These are phyloP conservation scores for Pammene aurita DNA, from an alignment of 2,888 invertebrate genomes.

Conservation along the genomic window DNA sequence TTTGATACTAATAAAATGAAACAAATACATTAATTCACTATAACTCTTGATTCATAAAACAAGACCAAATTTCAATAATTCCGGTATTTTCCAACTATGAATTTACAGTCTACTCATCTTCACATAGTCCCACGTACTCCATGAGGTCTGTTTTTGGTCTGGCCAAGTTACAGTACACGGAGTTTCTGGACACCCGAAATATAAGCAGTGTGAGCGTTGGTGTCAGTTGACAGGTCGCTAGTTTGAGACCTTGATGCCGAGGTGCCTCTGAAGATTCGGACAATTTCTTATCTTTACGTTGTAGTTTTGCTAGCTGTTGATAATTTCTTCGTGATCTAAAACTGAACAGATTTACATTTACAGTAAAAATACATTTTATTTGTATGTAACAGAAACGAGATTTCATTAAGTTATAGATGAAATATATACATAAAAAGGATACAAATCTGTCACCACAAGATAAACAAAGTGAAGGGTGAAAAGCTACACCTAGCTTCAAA, in stretches of 20 bases:
- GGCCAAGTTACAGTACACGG: conserved; percentile 66
- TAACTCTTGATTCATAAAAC: too few species aligned
- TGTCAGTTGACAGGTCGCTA: conserved; percentile 60
- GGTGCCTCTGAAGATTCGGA: conserved; percentile 34
- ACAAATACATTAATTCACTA: too few species aligned
- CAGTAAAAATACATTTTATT: too few species aligned
- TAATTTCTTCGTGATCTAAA: conserved; percentile 11
- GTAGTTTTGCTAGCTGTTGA: conserved; percentile 47
- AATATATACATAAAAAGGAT: too few species aligned
- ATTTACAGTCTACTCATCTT: conserved; percentile 42
- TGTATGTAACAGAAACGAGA: too few species aligned
- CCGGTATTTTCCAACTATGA: too few species aligned
- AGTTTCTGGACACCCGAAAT: conserved; percentile 70
- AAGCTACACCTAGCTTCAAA: too few species aligned
- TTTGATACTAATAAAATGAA: too few species aligned
- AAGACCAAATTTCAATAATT: too few species aligned
- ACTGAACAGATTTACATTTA: neutral
- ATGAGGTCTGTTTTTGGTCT: conserved; percentile 60
- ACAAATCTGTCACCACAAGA: too few species aligned
- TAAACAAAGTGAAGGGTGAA: too few species aligned
- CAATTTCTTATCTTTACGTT: conserved; percentile 12
- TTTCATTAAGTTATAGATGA: too few species aligned
- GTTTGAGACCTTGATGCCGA: conserved; percentile 52
- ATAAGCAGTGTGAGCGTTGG: conserved; percentile 62
- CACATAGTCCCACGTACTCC: conserved; percentile 63